A percentile compares a stretch with the other conserved stretches of the same genome.
Evolutionary conservation across 2,113 vertebrate species (phyloP).

Genomic region (Macroglossus sobrinus): DNA sequence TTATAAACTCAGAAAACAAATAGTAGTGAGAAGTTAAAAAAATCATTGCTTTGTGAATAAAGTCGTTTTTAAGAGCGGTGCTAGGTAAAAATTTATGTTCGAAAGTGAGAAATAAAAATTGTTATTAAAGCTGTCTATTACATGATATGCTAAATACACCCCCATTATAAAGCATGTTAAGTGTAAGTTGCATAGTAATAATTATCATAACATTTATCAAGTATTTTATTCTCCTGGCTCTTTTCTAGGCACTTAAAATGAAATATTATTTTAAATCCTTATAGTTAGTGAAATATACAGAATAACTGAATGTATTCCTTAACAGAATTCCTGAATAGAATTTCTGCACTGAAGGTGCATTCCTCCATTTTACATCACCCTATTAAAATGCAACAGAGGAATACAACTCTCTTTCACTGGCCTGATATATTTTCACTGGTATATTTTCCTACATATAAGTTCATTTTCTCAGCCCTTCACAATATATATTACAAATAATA

Average conservation of each 20-base stretch:
- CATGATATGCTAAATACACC: background rate
- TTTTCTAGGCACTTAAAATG: constrained; percentile 15
- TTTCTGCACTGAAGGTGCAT: background rate
- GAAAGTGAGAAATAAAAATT: constrained; percentile 21
- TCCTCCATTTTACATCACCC: background rate
- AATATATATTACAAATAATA: background rate
- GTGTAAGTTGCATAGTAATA: constrained; percentile 3
- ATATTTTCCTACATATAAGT: background rate
- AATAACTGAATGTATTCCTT: background rate
- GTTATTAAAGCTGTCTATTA: background rate
- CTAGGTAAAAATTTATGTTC: background rate
- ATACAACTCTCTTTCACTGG: background rate
- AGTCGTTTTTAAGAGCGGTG: constrained; percentile 36
- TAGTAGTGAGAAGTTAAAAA: background rate
- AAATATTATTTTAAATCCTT: background rate
- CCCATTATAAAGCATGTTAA: background rate
- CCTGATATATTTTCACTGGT: background rate
- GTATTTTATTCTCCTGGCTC: background rate
- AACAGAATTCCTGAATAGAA: background rate
- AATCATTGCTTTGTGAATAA: constrained; percentile 11
- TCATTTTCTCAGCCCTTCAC: background rate
- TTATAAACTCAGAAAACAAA: constrained; percentile 45
- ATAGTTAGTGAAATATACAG: background rate
- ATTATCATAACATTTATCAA: background rate
- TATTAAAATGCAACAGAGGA: background rate